Conservation (phyloP, 2,113 vertebrate species). For the Elaphurus davidianus region DNA sequence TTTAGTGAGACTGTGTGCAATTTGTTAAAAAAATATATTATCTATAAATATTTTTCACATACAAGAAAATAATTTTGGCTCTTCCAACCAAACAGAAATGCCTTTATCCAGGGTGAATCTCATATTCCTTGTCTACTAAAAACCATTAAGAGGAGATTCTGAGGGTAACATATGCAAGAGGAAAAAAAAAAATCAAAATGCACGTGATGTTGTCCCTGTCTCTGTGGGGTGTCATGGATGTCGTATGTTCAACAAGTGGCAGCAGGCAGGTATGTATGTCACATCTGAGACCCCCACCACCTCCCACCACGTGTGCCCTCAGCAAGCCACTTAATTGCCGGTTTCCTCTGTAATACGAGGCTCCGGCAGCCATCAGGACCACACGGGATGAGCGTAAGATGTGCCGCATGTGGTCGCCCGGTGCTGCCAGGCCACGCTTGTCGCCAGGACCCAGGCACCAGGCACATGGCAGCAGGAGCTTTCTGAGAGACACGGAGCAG, state of each 20-base stretch:
- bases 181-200: background rate
- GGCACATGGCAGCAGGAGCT: background rate
- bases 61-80: background rate
- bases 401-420: fast-evolving
- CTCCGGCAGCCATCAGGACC: background rate
- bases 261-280: background rate
- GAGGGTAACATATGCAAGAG: background rate
- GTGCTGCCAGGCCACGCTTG: background rate
- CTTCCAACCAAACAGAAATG: background rate
- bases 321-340: background rate
- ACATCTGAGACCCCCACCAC: background rate
- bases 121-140: background rate
- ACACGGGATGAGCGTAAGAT: background rate
- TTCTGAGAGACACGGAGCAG: background rate
- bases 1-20: background rate
- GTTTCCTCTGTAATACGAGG: background rate
- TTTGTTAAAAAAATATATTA: background rate
- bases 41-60: background rate
- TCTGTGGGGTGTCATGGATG: background rate
- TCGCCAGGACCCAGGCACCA: background rate
- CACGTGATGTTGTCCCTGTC: background rate
- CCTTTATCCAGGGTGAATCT: background rate
- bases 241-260: too few relatives aligned
- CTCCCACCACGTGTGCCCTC: background rate
- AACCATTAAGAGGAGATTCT: background rate